Conservation (phyloP, 1,140 invertebrate species). For the Drosophila seguyi region DNA sequence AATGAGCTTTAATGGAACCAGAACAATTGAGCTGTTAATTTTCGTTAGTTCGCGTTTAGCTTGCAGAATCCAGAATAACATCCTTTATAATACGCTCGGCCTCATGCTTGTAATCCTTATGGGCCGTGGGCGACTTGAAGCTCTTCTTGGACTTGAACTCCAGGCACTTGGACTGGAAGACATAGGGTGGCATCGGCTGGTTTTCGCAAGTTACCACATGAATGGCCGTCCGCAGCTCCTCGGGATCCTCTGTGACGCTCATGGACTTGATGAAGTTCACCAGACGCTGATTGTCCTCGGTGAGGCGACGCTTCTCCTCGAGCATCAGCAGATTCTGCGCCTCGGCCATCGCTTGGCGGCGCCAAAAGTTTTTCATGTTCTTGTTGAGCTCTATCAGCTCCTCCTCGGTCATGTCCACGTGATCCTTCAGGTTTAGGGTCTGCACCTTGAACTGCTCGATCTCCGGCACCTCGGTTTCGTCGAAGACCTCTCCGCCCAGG, state of each 20-base stretch:
- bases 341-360: constrained; percentile 68
- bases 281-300: constrained; percentile 72
- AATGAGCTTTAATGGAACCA: not conserved
- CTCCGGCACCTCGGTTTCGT: constrained; percentile 36
- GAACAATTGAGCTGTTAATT: not conserved
- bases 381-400: constrained; percentile 56
- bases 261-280: constrained; percentile 72
- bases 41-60: not conserved
- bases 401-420: constrained; percentile 69
- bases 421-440: constrained; percentile 59
- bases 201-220: constrained; percentile 21
- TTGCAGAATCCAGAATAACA: not conserved
- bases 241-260: constrained; percentile 71
- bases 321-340: constrained; percentile 69
- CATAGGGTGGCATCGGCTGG: constrained; percentile 40
- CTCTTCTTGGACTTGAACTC: constrained; percentile 26
- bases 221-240: constrained; percentile 63
- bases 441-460: constrained; percentile 51
- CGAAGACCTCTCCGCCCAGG: constrained; percentile 56
- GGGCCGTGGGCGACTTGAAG: constrained; percentile 34
- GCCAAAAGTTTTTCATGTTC: constrained; percentile 71
- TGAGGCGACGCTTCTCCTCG: constrained; percentile 61
- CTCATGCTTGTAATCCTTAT: constrained; percentile 15
- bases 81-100: constrained; percentile 15
- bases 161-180: constrained; percentile 56